Conservation (phyloP, 2,113 vertebrate genomes). For the Puntigrus tetrazona region DNA sequence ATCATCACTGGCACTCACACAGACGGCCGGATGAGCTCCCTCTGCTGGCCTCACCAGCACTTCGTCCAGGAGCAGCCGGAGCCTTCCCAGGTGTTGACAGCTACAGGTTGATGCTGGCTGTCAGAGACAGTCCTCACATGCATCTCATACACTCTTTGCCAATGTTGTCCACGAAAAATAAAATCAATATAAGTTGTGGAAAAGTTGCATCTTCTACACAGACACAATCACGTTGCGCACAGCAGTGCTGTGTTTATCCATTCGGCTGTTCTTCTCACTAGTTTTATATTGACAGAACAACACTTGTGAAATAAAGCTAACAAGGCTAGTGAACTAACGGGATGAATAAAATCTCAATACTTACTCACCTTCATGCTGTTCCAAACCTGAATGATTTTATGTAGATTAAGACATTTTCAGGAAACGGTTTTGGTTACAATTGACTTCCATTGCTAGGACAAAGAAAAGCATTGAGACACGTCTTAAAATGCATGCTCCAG, state of each 20-base stretch:
- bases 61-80: neutral
- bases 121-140: neutral
- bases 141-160: neutral
- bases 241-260: neutral
- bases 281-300: neutral
- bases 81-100: neutral
- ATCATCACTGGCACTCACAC: neutral
- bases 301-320: neutral
- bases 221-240: neutral
- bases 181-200: neutral
- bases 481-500: neutral
- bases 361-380: neutral
- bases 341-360: neutral
- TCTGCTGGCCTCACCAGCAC: neutral
- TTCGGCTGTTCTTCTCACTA: neutral
- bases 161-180: neutral
- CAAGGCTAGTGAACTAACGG: neutral
- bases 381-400: neutral
- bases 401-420: neutral
- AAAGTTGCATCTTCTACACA: neutral
- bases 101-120: neutral
- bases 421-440: too few species aligned
- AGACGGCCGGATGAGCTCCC: neutral
- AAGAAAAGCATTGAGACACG: neutral
- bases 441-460: neutral